These are phyloP conservation scores for Papilio polyxenes DNA, from an alignment of 1,140 invertebrate species.

Conservation along the genomic window DNA sequence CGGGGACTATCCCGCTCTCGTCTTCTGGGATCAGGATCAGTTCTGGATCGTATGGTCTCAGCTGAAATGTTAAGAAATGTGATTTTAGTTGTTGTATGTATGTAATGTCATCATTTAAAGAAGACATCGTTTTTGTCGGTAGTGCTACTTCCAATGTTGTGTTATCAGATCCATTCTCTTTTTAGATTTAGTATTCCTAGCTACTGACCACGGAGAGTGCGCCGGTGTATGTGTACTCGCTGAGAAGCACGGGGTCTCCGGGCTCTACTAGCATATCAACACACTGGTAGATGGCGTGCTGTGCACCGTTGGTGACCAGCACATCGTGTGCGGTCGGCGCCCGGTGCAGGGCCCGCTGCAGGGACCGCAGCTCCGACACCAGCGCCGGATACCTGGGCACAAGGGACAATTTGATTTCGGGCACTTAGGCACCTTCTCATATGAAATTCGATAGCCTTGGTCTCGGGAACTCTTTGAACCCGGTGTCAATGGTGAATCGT, in stretches of 20 bases:
- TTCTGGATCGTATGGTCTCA: conserved; percentile 65
- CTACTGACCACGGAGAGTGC: conserved; percentile 82
- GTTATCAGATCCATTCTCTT: too few species aligned
- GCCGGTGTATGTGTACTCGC: conserved; percentile 86
- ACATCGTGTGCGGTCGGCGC: conserved; percentile 84
- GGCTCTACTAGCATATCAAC: conserved; percentile 84
- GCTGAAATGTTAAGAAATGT: conserved; percentile 42
- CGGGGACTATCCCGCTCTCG: conserved; percentile 58
- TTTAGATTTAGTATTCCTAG: too few species aligned
- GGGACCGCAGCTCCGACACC: conserved; percentile 83
- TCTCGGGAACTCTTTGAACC: background rate
- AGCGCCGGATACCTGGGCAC: conserved; percentile 82
- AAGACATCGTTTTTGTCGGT: too few species aligned
- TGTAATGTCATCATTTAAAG: too few species aligned
- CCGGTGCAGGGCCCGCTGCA: conserved; percentile 84
- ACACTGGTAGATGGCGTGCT: conserved; percentile 88
- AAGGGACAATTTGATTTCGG: background rate
- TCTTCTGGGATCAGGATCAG: conserved; percentile 68
- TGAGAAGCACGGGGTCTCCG: conserved; percentile 87
- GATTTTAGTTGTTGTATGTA: background rate
- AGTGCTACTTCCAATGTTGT: too few species aligned
- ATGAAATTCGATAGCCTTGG: background rate
- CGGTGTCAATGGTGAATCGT: background rate
- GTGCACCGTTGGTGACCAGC: conserved; percentile 86
- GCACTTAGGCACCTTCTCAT: background rate